A percentile compares a stretch with the other conserved stretches of the same genome.
phyloP scores from a whole-genome alignment of 2,113 vertebrate species.

The Alaudala cheleensis region DNA sequence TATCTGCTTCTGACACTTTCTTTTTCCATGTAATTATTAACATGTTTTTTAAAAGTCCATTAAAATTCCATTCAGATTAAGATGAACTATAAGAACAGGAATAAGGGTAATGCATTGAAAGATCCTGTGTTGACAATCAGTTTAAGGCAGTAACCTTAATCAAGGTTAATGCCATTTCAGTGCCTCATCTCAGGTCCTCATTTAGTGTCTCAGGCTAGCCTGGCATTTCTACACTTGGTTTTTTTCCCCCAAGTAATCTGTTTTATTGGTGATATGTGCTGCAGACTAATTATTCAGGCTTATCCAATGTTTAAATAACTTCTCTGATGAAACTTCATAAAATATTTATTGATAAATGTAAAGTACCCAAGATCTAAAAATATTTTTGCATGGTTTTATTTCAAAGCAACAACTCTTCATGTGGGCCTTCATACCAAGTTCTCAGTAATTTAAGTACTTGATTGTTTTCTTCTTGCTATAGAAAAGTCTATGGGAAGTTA shows the following conservation, averaged over 20 bases:
- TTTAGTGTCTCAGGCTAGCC: constrained; percentile 8
- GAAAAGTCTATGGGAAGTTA: neutral
- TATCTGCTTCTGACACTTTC: neutral
- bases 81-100: constrained; percentile 28
- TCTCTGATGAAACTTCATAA: constrained; percentile 37
- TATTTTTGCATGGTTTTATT: constrained; percentile 44
- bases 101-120: neutral
- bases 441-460: neutral
- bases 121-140: neutral
- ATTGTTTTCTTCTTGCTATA: neutral
- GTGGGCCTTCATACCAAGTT: neutral
- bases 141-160: constrained; percentile 51
- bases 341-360: constrained; percentile 69
- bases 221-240: neutral
- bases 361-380: constrained; percentile 51
- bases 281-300: constrained; percentile 49
- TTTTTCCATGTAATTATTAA: constrained; percentile 23
- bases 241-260: neutral
- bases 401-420: neutral
- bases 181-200: constrained; percentile 7
- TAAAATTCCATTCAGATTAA: constrained; percentile 60
- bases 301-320: constrained; percentile 58
- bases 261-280: neutral
- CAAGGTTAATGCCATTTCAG: constrained; percentile 46
- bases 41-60: neutral